These are phyloP conservation scores for Odontophorus gujanensis DNA, from an alignment of 2,113 vertebrate genomes.

Conservation along the genomic window DNA sequence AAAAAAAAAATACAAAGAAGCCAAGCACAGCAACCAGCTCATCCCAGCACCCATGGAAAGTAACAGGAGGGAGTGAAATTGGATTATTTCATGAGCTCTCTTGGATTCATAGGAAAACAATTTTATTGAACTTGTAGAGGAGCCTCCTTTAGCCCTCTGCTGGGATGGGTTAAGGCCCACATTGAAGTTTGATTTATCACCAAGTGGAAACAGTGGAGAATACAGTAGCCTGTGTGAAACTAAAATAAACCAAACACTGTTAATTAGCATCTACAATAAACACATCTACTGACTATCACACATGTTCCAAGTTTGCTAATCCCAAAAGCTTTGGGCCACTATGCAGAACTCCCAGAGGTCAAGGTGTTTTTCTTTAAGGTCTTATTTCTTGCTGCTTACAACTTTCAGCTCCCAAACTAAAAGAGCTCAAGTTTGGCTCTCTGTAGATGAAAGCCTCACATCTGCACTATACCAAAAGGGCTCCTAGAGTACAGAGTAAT, in stretches of 20 bases:
- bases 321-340: neutral
- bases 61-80: conserved; percentile 31
- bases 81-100: conserved; percentile 51
- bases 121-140: conserved; percentile 13
- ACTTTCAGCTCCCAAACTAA: neutral
- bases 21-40: conserved; percentile 20
- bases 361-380: neutral
- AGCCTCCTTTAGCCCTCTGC: neutral
- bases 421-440: conserved; percentile 12
- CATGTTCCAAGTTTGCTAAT: neutral
- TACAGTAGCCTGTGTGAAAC: neutral
- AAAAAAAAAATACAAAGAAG: neutral
- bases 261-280: neutral
- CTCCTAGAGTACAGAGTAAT: neutral
- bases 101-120: conserved; percentile 26
- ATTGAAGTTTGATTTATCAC: neutral
- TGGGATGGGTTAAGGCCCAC: neutral
- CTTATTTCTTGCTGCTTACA: neutral
- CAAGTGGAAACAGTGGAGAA: neutral
- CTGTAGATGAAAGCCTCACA: conserved; percentile 6
- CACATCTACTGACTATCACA: neutral
- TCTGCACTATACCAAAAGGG: neutral
- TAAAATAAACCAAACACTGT: neutral
- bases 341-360: neutral
- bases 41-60: conserved; percentile 38